Evolutionary conservation across 2,113 vertebrate genomes (phyloP).

Genomic region (Siniperca chuatsi): DNA sequence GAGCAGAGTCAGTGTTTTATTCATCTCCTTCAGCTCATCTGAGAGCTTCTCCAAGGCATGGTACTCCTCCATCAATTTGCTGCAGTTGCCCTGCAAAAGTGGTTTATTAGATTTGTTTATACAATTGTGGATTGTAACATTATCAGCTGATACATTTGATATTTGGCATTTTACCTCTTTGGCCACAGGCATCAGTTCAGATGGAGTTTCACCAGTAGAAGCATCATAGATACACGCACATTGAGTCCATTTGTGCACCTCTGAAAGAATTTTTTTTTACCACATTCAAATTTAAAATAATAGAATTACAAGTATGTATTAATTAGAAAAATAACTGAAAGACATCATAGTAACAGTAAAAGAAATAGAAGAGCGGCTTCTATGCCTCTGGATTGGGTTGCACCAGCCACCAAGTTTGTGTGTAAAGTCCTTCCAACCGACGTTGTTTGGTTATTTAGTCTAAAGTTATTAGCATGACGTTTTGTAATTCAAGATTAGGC

Average conservation of each 20-base stretch:
- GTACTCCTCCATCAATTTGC: neutral
- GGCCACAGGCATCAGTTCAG: conserved; percentile 27
- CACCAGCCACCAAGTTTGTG: neutral
- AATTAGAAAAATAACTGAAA: neutral
- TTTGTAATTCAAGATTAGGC: neutral
- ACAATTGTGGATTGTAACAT: neutral
- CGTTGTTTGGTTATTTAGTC: neutral
- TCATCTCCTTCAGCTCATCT: conserved; percentile 48
- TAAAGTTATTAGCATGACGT: neutral
- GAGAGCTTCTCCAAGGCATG: conserved; percentile 39
- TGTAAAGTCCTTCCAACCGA: neutral
- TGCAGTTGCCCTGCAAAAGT: conserved; percentile 22
- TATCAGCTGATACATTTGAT: neutral
- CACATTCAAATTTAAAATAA: neutral
- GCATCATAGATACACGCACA: conserved; percentile 6
- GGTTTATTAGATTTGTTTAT: neutral
- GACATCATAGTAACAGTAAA: neutral
- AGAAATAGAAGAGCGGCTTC: neutral
- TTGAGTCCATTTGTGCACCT: neutral
- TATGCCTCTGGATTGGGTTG: neutral
- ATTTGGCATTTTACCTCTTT: conserved; percentile 16
- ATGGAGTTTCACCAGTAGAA: conserved; percentile 24
- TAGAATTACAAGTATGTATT: neutral
- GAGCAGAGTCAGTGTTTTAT: conserved; percentile 42
- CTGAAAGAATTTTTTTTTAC: conserved; percentile 31